These are phyloP conservation scores for Daphoenositta chrysoptera DNA, from an alignment of 2,113 vertebrate species.

Conservation along the genomic window DNA sequence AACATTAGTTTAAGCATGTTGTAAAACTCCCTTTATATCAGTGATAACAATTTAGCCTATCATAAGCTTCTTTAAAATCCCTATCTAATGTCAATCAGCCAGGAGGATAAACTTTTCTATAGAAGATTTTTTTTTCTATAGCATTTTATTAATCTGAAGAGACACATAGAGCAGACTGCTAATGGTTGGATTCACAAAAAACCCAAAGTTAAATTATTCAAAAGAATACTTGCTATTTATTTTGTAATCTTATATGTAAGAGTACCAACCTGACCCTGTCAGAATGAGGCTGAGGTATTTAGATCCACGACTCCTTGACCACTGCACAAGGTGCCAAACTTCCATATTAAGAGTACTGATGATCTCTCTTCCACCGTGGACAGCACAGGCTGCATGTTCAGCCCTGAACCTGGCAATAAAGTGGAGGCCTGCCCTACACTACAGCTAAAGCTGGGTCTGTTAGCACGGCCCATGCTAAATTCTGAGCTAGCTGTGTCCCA, in stretches of 20 bases:
- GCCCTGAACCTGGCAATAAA: neutral
- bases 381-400: accelerated
- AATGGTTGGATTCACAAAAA: neutral
- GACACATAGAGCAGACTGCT: neutral
- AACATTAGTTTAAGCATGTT: neutral
- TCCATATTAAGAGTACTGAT: neutral
- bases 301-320: neutral
- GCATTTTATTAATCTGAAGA: neutral
- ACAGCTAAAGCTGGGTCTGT: neutral
- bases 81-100: neutral
- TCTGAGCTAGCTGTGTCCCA: neutral
- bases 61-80: neutral
- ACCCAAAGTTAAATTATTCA: neutral
- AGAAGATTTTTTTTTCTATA: neutral
- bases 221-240: neutral
- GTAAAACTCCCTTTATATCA: neutral
- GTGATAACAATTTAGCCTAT: neutral
- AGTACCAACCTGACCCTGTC: neutral
- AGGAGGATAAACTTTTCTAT: neutral
- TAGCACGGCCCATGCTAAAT: neutral
- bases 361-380: neutral
- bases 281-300: neutral
- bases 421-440: neutral
- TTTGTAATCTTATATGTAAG: neutral
- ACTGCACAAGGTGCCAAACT: neutral